Evolutionary conservation across 2,113 vertebrate genomes (phyloP).

Genomic region (Antechinus flavipes): DNA sequence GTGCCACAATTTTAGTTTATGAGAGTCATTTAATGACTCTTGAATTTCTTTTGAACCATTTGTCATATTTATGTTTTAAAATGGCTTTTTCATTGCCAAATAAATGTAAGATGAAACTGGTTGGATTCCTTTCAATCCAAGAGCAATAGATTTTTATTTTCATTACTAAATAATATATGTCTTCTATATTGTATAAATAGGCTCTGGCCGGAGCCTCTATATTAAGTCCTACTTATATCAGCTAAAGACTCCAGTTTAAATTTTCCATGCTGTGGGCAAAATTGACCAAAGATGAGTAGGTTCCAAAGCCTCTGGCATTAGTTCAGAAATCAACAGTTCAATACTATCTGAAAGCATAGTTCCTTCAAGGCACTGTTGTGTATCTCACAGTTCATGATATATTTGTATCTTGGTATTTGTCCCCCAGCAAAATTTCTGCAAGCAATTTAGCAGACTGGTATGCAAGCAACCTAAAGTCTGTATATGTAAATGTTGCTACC

Average conservation of each 20-base stretch:
- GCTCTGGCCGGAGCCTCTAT: conserved; percentile 40
- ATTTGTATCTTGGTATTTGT: neutral
- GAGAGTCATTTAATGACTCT: conserved; percentile 43
- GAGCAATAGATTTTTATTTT: conserved; percentile 24
- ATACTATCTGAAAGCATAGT: neutral
- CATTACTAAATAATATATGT: conserved; percentile 38
- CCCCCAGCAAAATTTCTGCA: neutral
- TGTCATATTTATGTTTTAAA: conserved; percentile 52
- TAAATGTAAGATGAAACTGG: conserved; percentile 40
- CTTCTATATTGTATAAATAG: neutral
- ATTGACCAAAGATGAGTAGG: neutral
- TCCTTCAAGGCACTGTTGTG: neutral
- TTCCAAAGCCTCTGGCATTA: neutral
- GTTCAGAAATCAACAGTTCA: neutral
- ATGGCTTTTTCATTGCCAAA: conserved; percentile 10
- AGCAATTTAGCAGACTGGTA: neutral
- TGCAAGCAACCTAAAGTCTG: neutral
- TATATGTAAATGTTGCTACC: neutral
- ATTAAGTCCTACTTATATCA: conserved; percentile 30
- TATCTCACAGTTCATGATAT: neutral
- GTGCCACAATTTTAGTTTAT: conserved; percentile 26
- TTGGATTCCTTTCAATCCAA: conserved; percentile 30
- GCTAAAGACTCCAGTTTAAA: conserved; percentile 1
- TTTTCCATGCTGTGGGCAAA: neutral
- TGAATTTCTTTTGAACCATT: conserved; percentile 53